Evolutionary conservation across 1,140 invertebrate genomes (phyloP), one percentile per base, ranked within the genome.

Genomic region (Drosophila equinoxialis): DNA sequence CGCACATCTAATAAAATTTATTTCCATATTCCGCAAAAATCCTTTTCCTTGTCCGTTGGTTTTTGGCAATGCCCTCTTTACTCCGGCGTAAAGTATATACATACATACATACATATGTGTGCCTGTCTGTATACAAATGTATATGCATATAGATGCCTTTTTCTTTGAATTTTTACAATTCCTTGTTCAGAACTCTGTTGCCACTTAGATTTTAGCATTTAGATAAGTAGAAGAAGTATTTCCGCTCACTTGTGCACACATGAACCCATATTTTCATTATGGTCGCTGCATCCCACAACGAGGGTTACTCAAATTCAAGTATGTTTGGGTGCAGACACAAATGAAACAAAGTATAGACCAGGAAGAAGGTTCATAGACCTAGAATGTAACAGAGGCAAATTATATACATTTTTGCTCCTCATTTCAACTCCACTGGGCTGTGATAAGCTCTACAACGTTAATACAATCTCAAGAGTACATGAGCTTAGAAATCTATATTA

Each of bases 161-260:
- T 20, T 55, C 10, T 37, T 37, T 55, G 26, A 57, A 60, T 41
- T 68, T 61, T 72, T 37, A 26, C 41, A 75, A 67, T 65, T 79
- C 64, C 63, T 68, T 69, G 65, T 57, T 60, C 60, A 66, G 70
- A 73, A 63, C 72, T 83, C 77, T 70, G 73, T 80, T 84, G 67
- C 81, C 81, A 83, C 81, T 82, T 83, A 87, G 83, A 83, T 87
- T 86, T 86, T 79, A 79, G 72, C 79, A 87, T 86, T 69, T 74
- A 83, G 79, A 79, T 76, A 77, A 77, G 71, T 72, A 65, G 67
- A 82, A 87, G 78, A 86, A 86, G 70, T 82, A 87, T 86, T 76
- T 84, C 71, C 81, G 77, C 77, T 71, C 80, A 72, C 68, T 68
- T 74, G 74, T 71, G 78, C 73, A 81, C 80, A 66, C 72, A 77